Base-by-base conservation (phyloP, 2,113 vertebrate species). In the Panthera leo region DNA sequence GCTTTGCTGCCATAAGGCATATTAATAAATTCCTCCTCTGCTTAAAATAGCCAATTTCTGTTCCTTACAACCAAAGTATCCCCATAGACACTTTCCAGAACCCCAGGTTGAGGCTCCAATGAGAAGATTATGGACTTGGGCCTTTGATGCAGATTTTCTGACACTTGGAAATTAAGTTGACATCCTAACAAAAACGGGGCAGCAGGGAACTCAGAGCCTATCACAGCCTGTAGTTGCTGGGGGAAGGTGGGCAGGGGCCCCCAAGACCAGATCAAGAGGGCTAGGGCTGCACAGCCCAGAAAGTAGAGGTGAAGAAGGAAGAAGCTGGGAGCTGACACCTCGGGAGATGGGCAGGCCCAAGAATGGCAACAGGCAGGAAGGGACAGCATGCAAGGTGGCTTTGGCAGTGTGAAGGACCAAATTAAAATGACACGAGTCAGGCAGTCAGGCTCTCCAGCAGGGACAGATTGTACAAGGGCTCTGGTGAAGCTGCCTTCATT, bases 401-500 rank as follows among this genome's bases (percentile, higher is more conserved):
- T 79, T 97, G 93, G 29, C 51, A 96, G 39, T 10, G 36, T 73
- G 36, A 94, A 95, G 31, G 76, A 29, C 76, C 90, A 83, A 94
- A 96, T 6, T 29, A 88, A 94, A 98, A 97, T 68, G 53, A 63
- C 55, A 88, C 36, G 63, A 96, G 67, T 91, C 97, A 96, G 91
- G 61, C 14, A 21, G 61, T 61, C 21, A 94, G 96, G 78, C 95
- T 83, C 68, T 97, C 58, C 1, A 75, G 91, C 11, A 27, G 91
- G 93, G 89, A 93, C 82, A 19, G 84, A 29, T 29, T 8, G 71
- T 71, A 95, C 97, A 98, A 83, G 76, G 92, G 96, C 90, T 94
- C 97, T 96, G 96, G 67, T 95, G 97, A 97, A 90, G 94, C 95
- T 45, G 53, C 85, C 88, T 92, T 98, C 97, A 97, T 98, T 97